A percentile compares a stretch with the other conserved stretches of the same genome.
Evolutionary conservation across 2,113 vertebrate genomes (phyloP).

Genomic region (Salvelinus fontinalis): DNA sequence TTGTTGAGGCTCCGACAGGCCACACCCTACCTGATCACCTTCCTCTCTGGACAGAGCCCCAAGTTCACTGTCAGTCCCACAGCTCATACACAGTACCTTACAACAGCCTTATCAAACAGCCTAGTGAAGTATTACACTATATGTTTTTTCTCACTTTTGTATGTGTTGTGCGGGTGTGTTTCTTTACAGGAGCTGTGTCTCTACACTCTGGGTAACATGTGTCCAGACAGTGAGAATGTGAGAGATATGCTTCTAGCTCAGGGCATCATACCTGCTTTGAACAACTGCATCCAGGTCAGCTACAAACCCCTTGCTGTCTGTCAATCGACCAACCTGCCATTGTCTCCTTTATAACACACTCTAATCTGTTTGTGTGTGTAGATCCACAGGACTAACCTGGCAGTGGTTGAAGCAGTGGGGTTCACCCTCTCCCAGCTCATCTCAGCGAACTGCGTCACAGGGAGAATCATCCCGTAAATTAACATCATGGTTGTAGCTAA

Average conservation of each 20-base stretch:
- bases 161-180: not conserved
- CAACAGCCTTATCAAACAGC: not conserved
- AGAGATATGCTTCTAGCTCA: conserved; percentile 88
- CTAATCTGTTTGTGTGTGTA: conserved; percentile 7
- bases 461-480: conserved; percentile 85
- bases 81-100: not conserved
- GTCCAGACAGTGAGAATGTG: conserved; percentile 82
- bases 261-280: conserved; percentile 85
- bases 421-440: conserved; percentile 92
- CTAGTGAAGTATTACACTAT: not conserved
- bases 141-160: not conserved
- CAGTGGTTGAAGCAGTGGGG: conserved; percentile 87
- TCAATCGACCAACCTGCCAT: not conserved
- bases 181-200: conserved; percentile 88
- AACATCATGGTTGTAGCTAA: not conserved
- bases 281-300: conserved; percentile 84
- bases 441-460: conserved; percentile 81
- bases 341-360: not conserved
- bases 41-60: conserved; percentile 86
- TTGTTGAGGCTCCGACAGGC: conserved; percentile 82
- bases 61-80: conserved; percentile 83
- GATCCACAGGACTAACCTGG: conserved; percentile 82
- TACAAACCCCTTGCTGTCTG: not conserved
- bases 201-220: conserved; percentile 92
- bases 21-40: conserved; percentile 93